Percentiles rank a stretch among this genome's conserved stretches.
phyloP scores from a whole-genome alignment of 2,797 vertebrate species.

The Enteromius radiatus region DNA sequence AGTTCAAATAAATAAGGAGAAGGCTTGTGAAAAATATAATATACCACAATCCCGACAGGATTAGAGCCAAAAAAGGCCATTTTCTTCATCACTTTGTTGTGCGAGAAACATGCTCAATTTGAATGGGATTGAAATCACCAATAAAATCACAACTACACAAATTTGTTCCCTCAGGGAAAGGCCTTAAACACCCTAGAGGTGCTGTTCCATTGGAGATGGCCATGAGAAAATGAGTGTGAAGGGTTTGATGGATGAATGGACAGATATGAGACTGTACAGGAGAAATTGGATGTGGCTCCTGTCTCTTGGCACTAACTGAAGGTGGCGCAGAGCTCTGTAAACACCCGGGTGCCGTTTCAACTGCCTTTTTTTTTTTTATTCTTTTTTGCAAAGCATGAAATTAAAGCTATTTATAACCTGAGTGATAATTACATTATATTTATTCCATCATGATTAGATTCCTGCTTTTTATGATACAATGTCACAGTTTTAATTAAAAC shows the following conservation, averaged over 20 bases:
- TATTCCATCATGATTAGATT: slow-evolving; percentile 77
- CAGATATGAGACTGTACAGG: slow-evolving; percentile 69
- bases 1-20: background rate
- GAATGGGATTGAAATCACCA: background rate
- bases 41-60: background rate
- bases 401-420: slow-evolving; percentile 80
- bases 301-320: slow-evolving; percentile 71
- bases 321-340: slow-evolving; percentile 73
- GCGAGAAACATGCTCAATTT: background rate
- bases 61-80: background rate
- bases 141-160: slow-evolving; percentile 20
- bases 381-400: slow-evolving; percentile 76
- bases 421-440: slow-evolving; percentile 81
- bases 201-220: slow-evolving; percentile 59
- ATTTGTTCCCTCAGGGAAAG: background rate
- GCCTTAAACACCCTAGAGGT: slow-evolving; percentile 37
- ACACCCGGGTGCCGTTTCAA: slow-evolving; percentile 70
- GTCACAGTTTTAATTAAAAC: slow-evolving; percentile 79
- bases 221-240: slow-evolving; percentile 65
- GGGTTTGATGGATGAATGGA: slow-evolving; percentile 70
- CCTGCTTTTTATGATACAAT: slow-evolving; percentile 77
- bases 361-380: slow-evolving; percentile 68
- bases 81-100: background rate
- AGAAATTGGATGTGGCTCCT: slow-evolving; percentile 74
- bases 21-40: slow-evolving; percentile 1